Conservation (phyloP, 2,888 invertebrate species). For the Drosophila cognata region DNA sequence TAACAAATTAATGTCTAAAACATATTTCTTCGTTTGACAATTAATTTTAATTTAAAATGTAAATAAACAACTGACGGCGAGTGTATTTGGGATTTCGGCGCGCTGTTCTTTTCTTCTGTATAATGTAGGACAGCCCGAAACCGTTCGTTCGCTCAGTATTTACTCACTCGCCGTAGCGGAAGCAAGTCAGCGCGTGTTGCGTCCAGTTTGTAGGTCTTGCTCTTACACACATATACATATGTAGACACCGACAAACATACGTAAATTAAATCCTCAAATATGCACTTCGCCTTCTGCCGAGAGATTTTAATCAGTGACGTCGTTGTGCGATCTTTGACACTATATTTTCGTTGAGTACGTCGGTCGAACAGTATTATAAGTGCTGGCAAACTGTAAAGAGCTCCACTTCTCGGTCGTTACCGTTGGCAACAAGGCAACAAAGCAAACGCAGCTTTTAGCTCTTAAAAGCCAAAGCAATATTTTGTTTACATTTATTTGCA, state of each 20-base stretch:
- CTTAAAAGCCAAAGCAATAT: conserved; percentile 10
- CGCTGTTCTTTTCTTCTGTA: neutral
- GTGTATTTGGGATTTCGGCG: conserved; percentile 23
- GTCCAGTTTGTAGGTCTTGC: conserved; percentile 3
- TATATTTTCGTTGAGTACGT: conserved; percentile 29
- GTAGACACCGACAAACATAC: neutral
- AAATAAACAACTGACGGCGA: neutral
- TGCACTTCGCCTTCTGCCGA: conserved; percentile 39
- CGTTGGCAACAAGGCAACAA: conserved; percentile 49
- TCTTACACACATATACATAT: neutral
- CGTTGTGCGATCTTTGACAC: conserved; percentile 47
- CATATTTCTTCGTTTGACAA: neutral
- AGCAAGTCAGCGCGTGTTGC: conserved; percentile 26
- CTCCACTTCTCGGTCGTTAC: conserved; percentile 46
- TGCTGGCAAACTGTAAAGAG: conserved; percentile 47
- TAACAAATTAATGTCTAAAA: neutral
- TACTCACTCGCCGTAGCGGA: conserved; percentile 33
- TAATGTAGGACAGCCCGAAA: conserved; percentile 9
- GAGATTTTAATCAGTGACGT: conserved; percentile 64
- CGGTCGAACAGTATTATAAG: conserved; percentile 50
- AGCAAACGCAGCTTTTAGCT: neutral
- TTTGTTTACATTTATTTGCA: conserved; percentile 42
- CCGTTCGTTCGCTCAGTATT: conserved; percentile 47
- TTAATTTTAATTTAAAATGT: conserved; percentile 10
- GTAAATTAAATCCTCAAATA: conserved; percentile 35